These are phyloP conservation scores for Drosophila pruinosa DNA, from an alignment of 1,140 invertebrate species.

Conservation along the genomic window DNA sequence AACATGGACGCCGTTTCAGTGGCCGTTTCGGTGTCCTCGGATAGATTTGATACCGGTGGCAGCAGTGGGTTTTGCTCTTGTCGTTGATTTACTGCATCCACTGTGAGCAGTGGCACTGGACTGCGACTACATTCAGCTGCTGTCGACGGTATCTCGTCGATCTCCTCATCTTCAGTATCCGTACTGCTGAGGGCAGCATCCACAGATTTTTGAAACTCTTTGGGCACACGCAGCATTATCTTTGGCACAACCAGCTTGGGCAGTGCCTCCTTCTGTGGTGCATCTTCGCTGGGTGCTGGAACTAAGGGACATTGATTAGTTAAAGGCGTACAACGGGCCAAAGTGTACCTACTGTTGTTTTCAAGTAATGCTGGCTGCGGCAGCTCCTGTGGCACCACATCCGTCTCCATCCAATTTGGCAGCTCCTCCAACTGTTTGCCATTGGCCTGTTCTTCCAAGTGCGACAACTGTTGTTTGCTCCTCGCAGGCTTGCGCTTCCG, in stretches of 20 bases:
- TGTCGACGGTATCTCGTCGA: slow-evolving; percentile 24
- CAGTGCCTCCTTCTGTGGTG: background rate
- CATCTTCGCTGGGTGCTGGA: slow-evolving; percentile 40
- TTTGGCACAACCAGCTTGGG: slow-evolving; percentile 83
- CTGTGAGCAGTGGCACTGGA: background rate
- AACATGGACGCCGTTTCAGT: slow-evolving; percentile 42
- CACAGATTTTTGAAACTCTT: slow-evolving; percentile 81
- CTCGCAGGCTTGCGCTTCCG: slow-evolving; percentile 14
- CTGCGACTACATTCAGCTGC: background rate
- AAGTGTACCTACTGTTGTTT: slow-evolving; percentile 2
- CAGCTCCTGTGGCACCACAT: background rate
- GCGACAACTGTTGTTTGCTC: background rate
- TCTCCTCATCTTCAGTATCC: slow-evolving; percentile 67
- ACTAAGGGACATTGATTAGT: slow-evolving; percentile 31
- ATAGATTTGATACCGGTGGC: background rate
- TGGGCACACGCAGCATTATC: slow-evolving; percentile 84
- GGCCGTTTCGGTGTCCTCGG: slow-evolving; percentile 34
- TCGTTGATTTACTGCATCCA: slow-evolving; percentile 31
- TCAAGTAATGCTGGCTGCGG: background rate
- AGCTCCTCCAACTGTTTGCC: background rate
- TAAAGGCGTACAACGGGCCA: background rate
- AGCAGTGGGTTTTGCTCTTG: slow-evolving; percentile 14
- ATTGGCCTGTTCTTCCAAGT: background rate
- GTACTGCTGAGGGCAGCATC: slow-evolving; percentile 76
- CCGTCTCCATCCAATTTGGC: slow-evolving; percentile 1